Base-by-base conservation (phyloP, 2,113 vertebrate genomes). In the Corynorhinus townsendii region DNA sequence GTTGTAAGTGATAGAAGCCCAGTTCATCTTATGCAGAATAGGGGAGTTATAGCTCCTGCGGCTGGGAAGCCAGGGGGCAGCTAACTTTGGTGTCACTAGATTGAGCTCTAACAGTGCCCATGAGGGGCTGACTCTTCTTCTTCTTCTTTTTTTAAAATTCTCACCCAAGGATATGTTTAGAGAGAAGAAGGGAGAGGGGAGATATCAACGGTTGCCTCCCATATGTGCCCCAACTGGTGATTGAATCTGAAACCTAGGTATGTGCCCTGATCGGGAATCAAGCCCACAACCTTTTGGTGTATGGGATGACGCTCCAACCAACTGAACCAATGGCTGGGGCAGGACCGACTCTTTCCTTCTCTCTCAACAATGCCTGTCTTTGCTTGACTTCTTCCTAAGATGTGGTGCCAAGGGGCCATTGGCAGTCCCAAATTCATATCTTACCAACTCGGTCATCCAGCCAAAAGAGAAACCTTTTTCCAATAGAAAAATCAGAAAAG, bases 21-120 rank as follows among this genome's bases (percentile, higher is more conserved):
- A n/a, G 1, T 54, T 80, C 38, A 49, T 19, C 22, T 56, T 43
- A 17, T 3, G 11, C 12, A 20, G 59, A 45, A 38, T 0, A 0
- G 12, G n/a, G 45, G 28, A 14, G 30, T 40, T 22, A 14, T 8
- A 68, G 59, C 76, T 81, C 49, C 15, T 17, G 11, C 0, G 26
- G 43, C 28, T 62, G 64, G 20, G 56, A 40, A n/a, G 7, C 43
- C 43, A 4, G 69, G 26, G 17, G 54, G 3, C n/a, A 22, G 19
- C 38, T 66, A 19, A 35, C 49, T 30, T 22, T 14, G 54, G 14
- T 26, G 30, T 22, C 0, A 0, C 38, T 5, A 0, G 8, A 47
- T 28, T 26, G 28, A n/a, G 38, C 45, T 54, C 73, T 66, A 11
- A 26, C 0, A 2, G 8, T 69, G 45, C 17, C 3, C 3, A 20